These are phyloP conservation scores for Trichogramma dendrolimi DNA, from an alignment of 2,888 invertebrate species.

Conservation along the genomic window DNA sequence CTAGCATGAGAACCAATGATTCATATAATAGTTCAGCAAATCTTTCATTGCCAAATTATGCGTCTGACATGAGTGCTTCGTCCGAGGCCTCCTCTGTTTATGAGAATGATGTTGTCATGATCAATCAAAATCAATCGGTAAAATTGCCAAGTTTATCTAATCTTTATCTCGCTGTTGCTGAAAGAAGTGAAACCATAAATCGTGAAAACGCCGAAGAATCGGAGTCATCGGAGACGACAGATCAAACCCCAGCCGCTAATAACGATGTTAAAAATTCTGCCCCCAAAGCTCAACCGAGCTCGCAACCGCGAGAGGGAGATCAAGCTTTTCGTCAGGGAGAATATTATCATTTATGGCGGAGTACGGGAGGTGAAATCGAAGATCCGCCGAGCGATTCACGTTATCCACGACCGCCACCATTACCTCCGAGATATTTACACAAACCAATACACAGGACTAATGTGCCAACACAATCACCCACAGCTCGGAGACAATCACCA, in stretches of 20 bases:
- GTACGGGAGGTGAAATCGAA: constrained; percentile 46
- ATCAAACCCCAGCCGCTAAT: constrained; percentile 43
- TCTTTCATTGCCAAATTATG: constrained; percentile 27
- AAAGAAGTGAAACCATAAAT: constrained; percentile 41
- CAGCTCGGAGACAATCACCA: constrained; percentile 66
- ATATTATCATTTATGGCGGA: constrained; percentile 50
- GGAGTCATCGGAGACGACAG: constrained; percentile 40
- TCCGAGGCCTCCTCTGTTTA: constrained; percentile 29
- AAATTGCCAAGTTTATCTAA: constrained; percentile 46
- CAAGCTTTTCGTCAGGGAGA: constrained; percentile 43
- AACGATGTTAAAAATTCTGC: constrained; percentile 47
- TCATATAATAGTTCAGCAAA: constrained; percentile 33
- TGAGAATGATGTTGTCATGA: constrained; percentile 26
- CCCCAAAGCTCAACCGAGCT: constrained; percentile 44
- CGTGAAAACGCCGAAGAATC: constrained; percentile 41
- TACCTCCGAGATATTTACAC: constrained; percentile 70
- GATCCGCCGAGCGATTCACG: constrained; percentile 40
- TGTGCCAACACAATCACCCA: constrained; percentile 66
- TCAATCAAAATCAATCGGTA: constrained; percentile 37
- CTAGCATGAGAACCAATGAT: constrained; percentile 11
- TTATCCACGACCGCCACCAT: constrained; percentile 55
- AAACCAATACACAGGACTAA: constrained; percentile 71
- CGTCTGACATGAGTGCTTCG: constrained; percentile 21
- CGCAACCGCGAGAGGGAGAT: constrained; percentile 35
- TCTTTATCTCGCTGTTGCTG: constrained; percentile 40